These are phyloP conservation scores for Caenorhabditis latens DNA, from an alignment of 1,140 invertebrate genomes.

Conservation along the genomic window DNA sequence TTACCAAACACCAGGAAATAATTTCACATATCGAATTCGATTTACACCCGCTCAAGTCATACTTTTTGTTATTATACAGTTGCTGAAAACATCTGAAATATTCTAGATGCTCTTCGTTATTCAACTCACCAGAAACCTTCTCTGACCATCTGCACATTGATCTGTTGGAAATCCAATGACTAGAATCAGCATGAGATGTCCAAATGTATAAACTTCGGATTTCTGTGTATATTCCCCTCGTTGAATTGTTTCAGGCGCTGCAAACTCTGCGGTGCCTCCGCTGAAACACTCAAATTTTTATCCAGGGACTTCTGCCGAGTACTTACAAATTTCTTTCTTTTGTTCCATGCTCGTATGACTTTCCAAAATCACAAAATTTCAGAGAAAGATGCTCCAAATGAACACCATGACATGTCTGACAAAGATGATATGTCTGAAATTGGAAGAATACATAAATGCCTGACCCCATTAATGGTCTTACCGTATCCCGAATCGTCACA, in stretches of 20 bases:
- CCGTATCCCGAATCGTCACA: background rate
- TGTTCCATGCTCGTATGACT: background rate
- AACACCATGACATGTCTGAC: background rate
- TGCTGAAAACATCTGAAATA: background rate
- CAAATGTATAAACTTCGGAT: slow-evolving; percentile 35
- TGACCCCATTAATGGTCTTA: no score
- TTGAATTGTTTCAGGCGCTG: background rate
- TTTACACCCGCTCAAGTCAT: background rate
- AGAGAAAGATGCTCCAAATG: slow-evolving; percentile 36
- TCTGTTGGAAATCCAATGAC: slow-evolving; percentile 1
- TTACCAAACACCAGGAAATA: slow-evolving; percentile 22
- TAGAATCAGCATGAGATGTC: slow-evolving; percentile 7
- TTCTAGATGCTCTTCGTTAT: no score
- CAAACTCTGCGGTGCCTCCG: background rate
- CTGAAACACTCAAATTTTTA: background rate
- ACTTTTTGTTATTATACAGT: slow-evolving; percentile 35
- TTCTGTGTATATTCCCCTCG: background rate
- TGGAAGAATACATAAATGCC: no score
- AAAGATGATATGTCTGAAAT: background rate
- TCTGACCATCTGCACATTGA: slow-evolving; percentile 2
- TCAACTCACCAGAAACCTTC: slow-evolving; percentile 1
- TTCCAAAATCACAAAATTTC: slow-evolving; percentile 42
- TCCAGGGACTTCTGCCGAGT: background rate
- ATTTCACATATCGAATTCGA: slow-evolving; percentile 39
- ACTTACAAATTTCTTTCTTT: background rate